Percentiles rank a stretch among this genome's conserved stretches.
These are phyloP conservation scores for Halictus ligatus DNA, from an alignment of 2,888 invertebrate species.

Conservation along the genomic window DNA sequence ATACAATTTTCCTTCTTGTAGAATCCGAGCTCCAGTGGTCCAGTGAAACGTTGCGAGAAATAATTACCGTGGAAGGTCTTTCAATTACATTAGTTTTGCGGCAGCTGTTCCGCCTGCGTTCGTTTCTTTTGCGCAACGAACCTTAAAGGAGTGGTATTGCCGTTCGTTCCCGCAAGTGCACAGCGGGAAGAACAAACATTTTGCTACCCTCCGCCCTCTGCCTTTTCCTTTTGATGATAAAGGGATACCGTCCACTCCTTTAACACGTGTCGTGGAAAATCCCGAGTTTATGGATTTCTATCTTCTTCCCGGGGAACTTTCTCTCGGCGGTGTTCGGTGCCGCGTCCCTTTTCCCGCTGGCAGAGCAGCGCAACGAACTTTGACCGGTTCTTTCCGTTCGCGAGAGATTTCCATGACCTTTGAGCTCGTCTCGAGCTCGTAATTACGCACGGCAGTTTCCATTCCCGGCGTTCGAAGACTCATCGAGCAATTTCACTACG, in stretches of 20 bases:
- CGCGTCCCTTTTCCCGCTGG: neutral
- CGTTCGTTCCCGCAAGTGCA: neutral
- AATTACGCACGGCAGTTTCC: constrained; percentile 46
- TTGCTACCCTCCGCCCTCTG: neutral
- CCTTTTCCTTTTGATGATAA: constrained; percentile 16
- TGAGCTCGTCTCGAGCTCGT: constrained; percentile 43
- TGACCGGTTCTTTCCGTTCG: constrained; percentile 37
- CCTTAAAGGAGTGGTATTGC: constrained; percentile 9
- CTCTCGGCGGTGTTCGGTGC: neutral
- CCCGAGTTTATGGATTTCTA: constrained; percentile 47
- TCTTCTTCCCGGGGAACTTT: constrained; percentile 14
- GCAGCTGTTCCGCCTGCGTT: neutral
- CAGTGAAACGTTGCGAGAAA: neutral
- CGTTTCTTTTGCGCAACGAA: constrained; percentile 26
- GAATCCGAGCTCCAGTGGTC: neutral
- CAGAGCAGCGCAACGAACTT: neutral
- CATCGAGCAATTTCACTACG: constrained; percentile 30
- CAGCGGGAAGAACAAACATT: constrained; percentile 34
- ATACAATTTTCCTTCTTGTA: neutral
- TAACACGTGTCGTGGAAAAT: constrained; percentile 50
- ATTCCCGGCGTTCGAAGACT: constrained; percentile 31
- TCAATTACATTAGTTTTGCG: constrained; percentile 34
- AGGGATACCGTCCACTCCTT: constrained; percentile 14
- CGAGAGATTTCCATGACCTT: constrained; percentile 57
- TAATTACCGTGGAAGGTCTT: constrained; percentile 28